Conservation (phyloP, 2,797 vertebrate species). For the Masticophis lateralis region DNA sequence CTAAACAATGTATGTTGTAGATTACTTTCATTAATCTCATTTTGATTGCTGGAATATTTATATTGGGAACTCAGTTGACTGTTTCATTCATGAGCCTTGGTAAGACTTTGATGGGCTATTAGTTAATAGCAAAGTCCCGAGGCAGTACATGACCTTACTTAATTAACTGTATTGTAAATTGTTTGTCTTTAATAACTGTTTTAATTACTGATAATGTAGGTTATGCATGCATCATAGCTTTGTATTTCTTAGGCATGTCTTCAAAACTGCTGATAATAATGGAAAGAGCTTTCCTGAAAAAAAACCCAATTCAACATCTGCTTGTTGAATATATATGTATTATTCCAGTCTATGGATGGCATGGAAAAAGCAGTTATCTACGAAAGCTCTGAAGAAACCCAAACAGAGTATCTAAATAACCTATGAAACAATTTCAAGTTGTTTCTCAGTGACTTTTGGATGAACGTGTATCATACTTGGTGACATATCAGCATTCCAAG, state of each 20-base stretch:
- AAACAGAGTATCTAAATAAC: neutral
- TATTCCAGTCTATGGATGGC: neutral
- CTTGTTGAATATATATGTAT: neutral
- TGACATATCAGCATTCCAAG: neutral
- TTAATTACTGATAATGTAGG: constrained; percentile 33
- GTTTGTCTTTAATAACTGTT: constrained; percentile 37
- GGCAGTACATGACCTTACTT: constrained; percentile 28
- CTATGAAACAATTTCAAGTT: neutral
- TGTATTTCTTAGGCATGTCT: neutral
- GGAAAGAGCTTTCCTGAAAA: neutral
- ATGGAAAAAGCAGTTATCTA: neutral
- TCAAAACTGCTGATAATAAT: neutral
- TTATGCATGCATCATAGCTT: constrained; percentile 3
- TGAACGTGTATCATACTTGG: neutral
- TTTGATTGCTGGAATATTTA: constrained; percentile 36
- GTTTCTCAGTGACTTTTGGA: neutral
- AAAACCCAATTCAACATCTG: neutral
- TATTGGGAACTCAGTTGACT: constrained; percentile 21
- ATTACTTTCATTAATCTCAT: constrained; percentile 38
- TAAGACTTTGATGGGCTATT: constrained; percentile 26
- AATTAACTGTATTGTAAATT: constrained; percentile 29
- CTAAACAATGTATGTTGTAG: constrained; percentile 15
- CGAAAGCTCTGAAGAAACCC: neutral
- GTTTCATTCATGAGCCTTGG: constrained; percentile 33
- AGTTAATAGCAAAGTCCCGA: constrained; percentile 36